Evolutionary conservation across 2,888 invertebrate species (phyloP).

Genomic region (Alcis repandata): DNA sequence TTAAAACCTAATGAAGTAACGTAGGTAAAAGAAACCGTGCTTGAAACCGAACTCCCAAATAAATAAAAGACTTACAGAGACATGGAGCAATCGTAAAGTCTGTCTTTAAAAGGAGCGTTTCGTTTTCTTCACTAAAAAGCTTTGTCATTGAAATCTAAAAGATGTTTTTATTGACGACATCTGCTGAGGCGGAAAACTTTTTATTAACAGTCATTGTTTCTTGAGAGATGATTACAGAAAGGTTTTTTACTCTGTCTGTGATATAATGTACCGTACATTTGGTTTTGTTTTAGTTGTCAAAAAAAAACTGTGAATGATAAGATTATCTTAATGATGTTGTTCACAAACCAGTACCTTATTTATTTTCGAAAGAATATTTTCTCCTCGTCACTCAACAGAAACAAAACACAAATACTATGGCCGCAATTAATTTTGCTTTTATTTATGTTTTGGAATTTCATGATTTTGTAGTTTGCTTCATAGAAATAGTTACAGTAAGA

Average conservation of each 20-base stretch:
- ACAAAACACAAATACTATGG: no score
- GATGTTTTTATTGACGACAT: constrained; percentile 38
- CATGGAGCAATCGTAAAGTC: constrained; percentile 35
- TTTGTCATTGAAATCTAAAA: constrained; percentile 41
- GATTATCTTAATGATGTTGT: no score
- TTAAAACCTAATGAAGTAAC: constrained; percentile 26
- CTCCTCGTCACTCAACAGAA: no score
- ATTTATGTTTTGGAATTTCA: no score
- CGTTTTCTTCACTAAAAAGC: constrained; percentile 35
- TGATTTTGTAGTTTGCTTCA: no score
- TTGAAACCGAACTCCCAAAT: constrained; percentile 19
- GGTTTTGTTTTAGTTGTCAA: no score
- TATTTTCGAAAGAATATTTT: no score
- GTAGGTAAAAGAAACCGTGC: constrained; percentile 14
- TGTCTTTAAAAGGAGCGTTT: constrained; percentile 34
- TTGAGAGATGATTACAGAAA: constrained; percentile 28
- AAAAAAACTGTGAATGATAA: no score
- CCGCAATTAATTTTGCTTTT: no score
- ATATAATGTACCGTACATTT: neutral
- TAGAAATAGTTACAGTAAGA: no score
- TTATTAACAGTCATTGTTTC: constrained; percentile 38
- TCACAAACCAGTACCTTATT: no score
- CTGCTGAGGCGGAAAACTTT: constrained; percentile 38
- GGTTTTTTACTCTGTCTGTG: constrained; percentile 1
- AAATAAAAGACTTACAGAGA: constrained; percentile 25